phyloP scores from a whole-genome alignment of 2,888 invertebrate species.

The Notodonta dromedarius region DNA sequence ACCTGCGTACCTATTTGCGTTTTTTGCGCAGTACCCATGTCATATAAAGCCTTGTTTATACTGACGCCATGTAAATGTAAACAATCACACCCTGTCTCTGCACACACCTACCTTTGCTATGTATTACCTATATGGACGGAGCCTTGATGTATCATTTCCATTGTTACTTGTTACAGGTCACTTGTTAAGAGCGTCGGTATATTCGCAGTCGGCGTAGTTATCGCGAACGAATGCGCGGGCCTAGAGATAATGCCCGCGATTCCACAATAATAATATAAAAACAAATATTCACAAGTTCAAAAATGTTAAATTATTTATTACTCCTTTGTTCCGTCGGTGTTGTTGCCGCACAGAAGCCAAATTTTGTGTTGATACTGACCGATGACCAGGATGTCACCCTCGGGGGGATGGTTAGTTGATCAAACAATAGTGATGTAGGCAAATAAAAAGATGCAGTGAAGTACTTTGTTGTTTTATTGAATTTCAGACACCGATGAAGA shows the following conservation, averaged over 20 bases:
- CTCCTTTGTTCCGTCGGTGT: constrained; percentile 52
- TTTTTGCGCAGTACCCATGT: too few relatives aligned
- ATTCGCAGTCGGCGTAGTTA: constrained; percentile 90
- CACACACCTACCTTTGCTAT: too few relatives aligned
- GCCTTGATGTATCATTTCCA: constrained; percentile 11
- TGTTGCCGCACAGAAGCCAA: constrained; percentile 75
- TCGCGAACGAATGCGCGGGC: constrained; percentile 91
- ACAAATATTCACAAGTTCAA: constrained; percentile 37
- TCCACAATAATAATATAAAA: constrained; percentile 71
- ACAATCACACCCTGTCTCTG: too few relatives aligned
- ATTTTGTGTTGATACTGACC: constrained; percentile 91
- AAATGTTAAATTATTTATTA: constrained; percentile 67
- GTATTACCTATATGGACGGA: too few relatives aligned
- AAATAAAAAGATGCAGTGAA: constrained; percentile 8
- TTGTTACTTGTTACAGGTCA: constrained; percentile 86
- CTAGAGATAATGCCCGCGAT: constrained; percentile 89
- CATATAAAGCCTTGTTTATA: too few relatives aligned
- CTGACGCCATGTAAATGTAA: too few relatives aligned
- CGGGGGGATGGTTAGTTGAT: constrained; percentile 88
- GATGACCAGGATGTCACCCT: constrained; percentile 94
- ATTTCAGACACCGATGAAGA: constrained; percentile 87
- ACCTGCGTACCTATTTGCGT: too few relatives aligned
- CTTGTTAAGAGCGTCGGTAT: constrained; percentile 91
- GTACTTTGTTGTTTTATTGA: constrained; percentile 50
- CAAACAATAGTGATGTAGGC: constrained; percentile 30